These are phyloP conservation scores for Tetranychus piercei DNA, from an alignment of 2,888 invertebrate genomes.

Conservation along the genomic window DNA sequence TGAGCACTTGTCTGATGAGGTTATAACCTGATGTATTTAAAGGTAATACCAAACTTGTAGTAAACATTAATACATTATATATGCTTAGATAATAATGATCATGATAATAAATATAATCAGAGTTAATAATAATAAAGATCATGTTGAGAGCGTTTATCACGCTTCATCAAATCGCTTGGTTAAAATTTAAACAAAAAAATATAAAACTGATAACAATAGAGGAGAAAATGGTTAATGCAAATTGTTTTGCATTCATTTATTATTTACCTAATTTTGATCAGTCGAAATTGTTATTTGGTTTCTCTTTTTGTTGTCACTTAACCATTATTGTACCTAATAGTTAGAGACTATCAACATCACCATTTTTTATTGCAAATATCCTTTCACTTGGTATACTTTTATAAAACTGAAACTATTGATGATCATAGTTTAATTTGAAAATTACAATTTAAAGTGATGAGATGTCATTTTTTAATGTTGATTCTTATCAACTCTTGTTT, in stretches of 20 bases:
- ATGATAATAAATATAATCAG: neutral
- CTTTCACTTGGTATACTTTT: too few relatives aligned
- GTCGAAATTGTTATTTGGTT: too few relatives aligned
- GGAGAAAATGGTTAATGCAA: neutral
- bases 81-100: neutral
- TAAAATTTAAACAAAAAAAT: neutral
- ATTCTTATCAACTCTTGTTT: neutral
- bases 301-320: neutral
- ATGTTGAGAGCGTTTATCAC: neutral
- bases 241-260: neutral
- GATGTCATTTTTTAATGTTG: neutral
- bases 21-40: too few relatives aligned
- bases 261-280: neutral
- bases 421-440: too few relatives aligned
- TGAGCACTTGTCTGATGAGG: too few relatives aligned
- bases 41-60: too few relatives aligned
- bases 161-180: neutral
- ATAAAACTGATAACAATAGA: neutral
- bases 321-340: neutral
- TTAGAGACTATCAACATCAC: neutral
- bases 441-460: neutral
- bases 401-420: too few relatives aligned
- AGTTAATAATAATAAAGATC: neutral
- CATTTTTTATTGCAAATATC: neutral
- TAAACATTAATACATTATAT: too few relatives aligned